Conservation (phyloP, 1,140 invertebrate species). For the Harpegnathos saltator region DNA sequence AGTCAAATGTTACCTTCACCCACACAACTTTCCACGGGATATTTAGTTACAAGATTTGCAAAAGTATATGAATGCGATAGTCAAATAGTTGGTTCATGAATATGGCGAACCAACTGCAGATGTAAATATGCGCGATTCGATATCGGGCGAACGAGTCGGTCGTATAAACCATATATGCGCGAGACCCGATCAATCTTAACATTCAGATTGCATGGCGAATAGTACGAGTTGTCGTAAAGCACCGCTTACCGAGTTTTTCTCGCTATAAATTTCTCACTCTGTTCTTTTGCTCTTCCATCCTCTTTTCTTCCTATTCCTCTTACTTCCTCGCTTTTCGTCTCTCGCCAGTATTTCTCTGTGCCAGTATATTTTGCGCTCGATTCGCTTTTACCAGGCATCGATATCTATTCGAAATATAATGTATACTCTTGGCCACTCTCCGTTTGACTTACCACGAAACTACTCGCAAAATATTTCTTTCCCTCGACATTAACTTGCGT, state of each 20-base stretch:
- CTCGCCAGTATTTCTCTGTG: slow-evolving; percentile 9
- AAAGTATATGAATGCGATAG: neutral
- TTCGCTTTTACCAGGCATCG: slow-evolving; percentile 41
- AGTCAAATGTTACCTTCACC: neutral
- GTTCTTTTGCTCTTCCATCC: neutral
- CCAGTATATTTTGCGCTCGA: slow-evolving; percentile 40
- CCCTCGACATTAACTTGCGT: neutral
- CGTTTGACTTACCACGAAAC: slow-evolving; percentile 44
- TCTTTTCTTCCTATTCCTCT: neutral
- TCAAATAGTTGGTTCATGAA: neutral
- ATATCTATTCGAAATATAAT: slow-evolving; percentile 45
- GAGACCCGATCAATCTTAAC: slow-evolving; percentile 17
- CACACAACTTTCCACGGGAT: neutral
- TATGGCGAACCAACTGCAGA: neutral
- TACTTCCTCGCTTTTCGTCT: slow-evolving; percentile 24
- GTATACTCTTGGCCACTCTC: slow-evolving; percentile 27
- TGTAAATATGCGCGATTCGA: neutral
- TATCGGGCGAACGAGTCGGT: slow-evolving; percentile 38
- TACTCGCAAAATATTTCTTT: slow-evolving; percentile 1
- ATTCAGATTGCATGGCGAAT: slow-evolving; percentile 69
- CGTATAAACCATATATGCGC: slow-evolving; percentile 5
- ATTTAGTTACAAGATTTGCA: slow-evolving; percentile 15
- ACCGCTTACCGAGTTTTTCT: slow-evolving; percentile 65
- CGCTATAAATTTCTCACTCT: slow-evolving; percentile 61
- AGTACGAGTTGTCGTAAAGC: slow-evolving; percentile 66